Conservation (phyloP, 2,797 vertebrate species). For the Labroides dimidiatus region DNA sequence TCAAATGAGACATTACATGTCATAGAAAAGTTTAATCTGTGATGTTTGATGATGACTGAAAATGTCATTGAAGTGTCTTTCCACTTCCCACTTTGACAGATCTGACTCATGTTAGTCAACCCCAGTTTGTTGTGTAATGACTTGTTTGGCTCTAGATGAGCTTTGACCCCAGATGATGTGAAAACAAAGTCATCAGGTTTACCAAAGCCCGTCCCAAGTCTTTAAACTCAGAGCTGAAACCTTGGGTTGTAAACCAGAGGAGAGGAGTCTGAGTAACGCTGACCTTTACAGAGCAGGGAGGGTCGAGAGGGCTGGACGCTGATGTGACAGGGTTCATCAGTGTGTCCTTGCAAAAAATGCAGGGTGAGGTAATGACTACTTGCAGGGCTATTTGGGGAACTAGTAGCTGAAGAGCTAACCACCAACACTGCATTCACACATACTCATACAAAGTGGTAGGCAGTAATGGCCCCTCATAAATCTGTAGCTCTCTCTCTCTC, state of each 20-base stretch:
- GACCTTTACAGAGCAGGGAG: not conserved
- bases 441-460: slow-evolving; percentile 1
- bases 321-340: slow-evolving; percentile 2
- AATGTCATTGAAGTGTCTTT: not conserved
- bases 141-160: not conserved
- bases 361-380: slow-evolving; percentile 5
- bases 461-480: slow-evolving; percentile 9
- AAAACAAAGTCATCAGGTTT: not conserved
- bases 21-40: no score
- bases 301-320: not conserved
- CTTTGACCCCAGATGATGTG: not conserved
- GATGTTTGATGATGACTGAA: no score
- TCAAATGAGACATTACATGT: no score
- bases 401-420: slow-evolving; percentile 6
- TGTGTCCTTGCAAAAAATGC: not conserved
- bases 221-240: not conserved
- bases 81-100: not conserved
- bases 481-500: no score
- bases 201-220: not conserved
- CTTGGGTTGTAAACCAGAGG: not conserved
- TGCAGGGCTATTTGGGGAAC: slow-evolving; percentile 5
- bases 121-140: not conserved
- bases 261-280: not conserved
- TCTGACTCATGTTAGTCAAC: not conserved
- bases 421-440: not conserved